Conservation (phyloP, 2,113 vertebrate genomes). For the Globicephala melas region DNA sequence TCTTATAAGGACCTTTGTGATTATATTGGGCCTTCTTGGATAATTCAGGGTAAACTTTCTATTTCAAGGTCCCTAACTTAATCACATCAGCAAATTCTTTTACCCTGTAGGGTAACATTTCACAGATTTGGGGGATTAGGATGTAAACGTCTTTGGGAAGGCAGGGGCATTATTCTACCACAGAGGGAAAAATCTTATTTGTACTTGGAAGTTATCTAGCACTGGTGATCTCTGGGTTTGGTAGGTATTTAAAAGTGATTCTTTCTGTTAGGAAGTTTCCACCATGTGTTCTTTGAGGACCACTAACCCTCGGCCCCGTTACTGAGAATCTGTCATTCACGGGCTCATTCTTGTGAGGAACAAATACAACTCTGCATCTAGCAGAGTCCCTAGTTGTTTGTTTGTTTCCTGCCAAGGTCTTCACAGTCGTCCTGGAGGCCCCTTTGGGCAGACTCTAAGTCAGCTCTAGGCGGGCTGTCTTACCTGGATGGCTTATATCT, state of each 20-base stretch:
- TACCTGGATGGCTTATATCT: neutral
- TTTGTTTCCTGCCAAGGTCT: neutral
- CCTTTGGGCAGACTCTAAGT: neutral
- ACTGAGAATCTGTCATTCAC: neutral
- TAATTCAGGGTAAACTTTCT: neutral
- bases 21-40: neutral
- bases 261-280: neutral
- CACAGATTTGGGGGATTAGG: neutral
- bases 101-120: neutral
- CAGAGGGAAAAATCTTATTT: neutral
- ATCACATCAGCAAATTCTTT: neutral
- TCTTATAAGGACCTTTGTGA: neutral
- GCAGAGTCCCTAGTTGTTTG: neutral
- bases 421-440: neutral
- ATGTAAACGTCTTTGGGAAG: neutral
- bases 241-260: neutral
- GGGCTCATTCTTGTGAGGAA: neutral
- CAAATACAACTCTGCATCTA: neutral
- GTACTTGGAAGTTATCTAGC: neutral
- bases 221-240: neutral
- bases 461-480: neutral
- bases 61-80: neutral
- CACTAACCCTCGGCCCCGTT: neutral
- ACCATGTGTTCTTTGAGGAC: neutral
- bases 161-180: neutral